Conservation (phyloP, 92 coral and sea anemone species). For the Isaurus tuberculatus region DNA sequence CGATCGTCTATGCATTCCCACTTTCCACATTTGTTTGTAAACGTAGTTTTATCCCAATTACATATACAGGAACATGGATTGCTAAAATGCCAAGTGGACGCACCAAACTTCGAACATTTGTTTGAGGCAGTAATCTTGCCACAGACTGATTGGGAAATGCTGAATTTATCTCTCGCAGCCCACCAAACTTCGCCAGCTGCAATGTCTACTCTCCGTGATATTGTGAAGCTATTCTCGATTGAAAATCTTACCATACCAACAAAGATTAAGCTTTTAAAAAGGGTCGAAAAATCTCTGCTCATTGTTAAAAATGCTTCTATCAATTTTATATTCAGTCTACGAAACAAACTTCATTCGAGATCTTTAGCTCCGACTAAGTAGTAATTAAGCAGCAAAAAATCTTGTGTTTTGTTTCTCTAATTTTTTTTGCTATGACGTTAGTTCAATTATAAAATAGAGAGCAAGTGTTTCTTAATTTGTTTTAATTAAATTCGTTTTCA, state of each 20-base stretch:
- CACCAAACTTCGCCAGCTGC: slow-evolving; percentile 5
- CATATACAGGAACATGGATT: slow-evolving; percentile 20
- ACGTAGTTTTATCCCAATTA: not conserved
- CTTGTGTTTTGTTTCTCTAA: not conserved
- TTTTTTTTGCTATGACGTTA: not conserved
- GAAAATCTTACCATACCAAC: not conserved
- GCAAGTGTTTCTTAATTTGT: not conserved
- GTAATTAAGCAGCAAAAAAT: not conserved
- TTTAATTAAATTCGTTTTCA: not conserved
- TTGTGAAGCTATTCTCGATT: not conserved
- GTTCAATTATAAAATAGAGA: not conserved
- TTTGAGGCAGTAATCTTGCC: not conserved
- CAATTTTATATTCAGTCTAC: not conserved
- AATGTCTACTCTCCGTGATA: slow-evolving; percentile 6
- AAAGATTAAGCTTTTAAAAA: not conserved
- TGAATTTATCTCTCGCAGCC: slow-evolving; percentile 26
- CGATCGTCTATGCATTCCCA: slow-evolving; percentile 34
- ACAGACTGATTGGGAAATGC: not conserved
- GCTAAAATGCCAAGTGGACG: not conserved
- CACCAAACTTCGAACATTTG: slow-evolving; percentile 5
- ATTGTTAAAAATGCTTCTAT: not conserved
- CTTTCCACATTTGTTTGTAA: slow-evolving; percentile 12
- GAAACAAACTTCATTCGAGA: not conserved
- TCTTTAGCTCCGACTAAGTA: not conserved
- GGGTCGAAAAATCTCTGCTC: not conserved